These are phyloP conservation scores for Pardalotus punctatus DNA, from an alignment of 2,113 vertebrate species.

Conservation along the genomic window DNA sequence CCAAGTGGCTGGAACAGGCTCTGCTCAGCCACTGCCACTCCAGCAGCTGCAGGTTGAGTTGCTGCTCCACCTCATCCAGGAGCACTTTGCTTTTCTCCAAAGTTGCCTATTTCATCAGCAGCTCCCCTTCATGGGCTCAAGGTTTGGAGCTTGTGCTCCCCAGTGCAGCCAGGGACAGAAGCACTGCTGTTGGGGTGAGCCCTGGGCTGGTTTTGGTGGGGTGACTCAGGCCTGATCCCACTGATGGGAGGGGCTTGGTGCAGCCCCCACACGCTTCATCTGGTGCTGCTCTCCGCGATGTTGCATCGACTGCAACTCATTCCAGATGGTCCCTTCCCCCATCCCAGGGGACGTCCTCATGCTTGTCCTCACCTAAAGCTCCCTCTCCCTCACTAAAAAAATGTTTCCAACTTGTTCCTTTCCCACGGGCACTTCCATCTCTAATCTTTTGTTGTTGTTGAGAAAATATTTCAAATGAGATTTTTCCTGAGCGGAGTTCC, in stretches of 20 bases:
- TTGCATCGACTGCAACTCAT: fast-evolving
- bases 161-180: neutral
- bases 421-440: neutral
- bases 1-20: neutral
- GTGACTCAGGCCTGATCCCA: neutral
- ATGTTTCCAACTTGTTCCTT: neutral
- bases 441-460: neutral
- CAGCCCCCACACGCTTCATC: fast-evolving
- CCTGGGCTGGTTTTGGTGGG: neutral
- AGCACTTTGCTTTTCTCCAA: neutral
- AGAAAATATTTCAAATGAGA: neutral
- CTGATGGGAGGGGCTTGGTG: neutral
- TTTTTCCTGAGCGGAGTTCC: neutral
- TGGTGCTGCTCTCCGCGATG: fast-evolving
- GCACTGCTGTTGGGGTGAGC: fast-evolving
- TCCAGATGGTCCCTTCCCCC: neutral
- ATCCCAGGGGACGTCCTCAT: neutral
- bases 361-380: neutral
- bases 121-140: neutral
- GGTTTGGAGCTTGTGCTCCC: neutral
- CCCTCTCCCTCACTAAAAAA: neutral
- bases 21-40: neutral
- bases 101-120: neutral
- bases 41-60: neutral
- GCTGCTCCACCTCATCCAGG: neutral